phyloP scores from a whole-genome alignment of 2,888 invertebrate genomes.

The Thecocarcelia acutangulata region DNA sequence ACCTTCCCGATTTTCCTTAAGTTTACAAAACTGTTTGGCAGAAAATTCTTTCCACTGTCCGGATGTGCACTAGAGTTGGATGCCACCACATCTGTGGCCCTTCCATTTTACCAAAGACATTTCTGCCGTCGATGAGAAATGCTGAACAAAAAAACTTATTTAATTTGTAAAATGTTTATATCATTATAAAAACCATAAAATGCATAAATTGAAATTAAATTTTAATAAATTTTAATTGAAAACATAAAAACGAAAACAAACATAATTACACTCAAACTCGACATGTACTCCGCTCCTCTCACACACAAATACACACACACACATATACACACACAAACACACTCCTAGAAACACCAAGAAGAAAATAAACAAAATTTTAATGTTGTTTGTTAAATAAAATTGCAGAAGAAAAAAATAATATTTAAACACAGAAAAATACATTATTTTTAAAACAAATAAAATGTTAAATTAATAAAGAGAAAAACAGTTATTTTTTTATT shows the following conservation, averaged over 20 bases:
- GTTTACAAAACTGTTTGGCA: neutral
- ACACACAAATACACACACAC: neutral
- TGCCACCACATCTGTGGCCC: neutral
- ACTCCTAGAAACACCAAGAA: neutral
- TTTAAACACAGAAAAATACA: conserved; percentile 4
- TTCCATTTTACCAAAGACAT: neutral
- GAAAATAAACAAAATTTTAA: neutral
- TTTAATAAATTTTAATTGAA: conserved; percentile 66
- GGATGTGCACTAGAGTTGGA: neutral
- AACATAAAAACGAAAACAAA: conserved; percentile 41
- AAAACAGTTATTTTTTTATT: conserved; percentile 11
- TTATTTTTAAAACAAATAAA: conserved; percentile 22
- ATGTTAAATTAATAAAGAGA: conserved; percentile 40
- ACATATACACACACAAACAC: neutral
- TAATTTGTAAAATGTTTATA: conserved; percentile 49
- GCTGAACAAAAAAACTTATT: conserved; percentile 15
- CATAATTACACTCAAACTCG: neutral
- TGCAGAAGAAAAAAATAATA: neutral
- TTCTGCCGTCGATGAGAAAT: neutral
- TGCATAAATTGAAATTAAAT: conserved; percentile 66
- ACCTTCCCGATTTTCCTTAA: too few relatives aligned
- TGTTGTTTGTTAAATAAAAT: neutral
- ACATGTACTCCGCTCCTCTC: too few relatives aligned
- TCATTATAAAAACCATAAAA: conserved; percentile 57
- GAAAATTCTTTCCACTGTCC: neutral